Conservation (phyloP, 1,140 invertebrate species). For the Zelostemma sp. region DNA sequence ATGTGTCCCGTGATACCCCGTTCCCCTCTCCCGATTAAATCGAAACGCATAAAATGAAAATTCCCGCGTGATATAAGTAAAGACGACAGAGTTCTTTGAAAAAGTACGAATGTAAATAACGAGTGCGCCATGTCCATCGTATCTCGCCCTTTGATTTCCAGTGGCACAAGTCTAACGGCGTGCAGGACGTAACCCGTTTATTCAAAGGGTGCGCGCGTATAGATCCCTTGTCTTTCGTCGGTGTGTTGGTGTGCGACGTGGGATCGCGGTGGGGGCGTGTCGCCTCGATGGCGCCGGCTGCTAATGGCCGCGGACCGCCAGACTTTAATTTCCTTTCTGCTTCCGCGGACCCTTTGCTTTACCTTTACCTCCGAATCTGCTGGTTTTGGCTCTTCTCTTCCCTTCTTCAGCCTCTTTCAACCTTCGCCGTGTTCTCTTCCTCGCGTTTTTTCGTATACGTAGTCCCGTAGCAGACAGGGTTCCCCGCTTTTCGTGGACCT, state of each 20-base stretch:
- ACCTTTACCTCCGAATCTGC: slow-evolving; percentile 66
- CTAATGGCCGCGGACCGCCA: slow-evolving; percentile 70
- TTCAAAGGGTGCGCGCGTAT: slow-evolving; percentile 46
- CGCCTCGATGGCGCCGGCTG: slow-evolving; percentile 71
- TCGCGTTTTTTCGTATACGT: slow-evolving; percentile 21
- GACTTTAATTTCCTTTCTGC: slow-evolving; percentile 71
- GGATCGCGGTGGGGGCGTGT: slow-evolving; percentile 68
- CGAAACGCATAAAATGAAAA: too few relatives aligned
- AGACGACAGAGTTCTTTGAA: background rate
- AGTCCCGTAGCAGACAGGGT: slow-evolving; percentile 21
- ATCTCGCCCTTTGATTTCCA: slow-evolving; percentile 44
- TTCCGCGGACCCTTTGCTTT: slow-evolving; percentile 68
- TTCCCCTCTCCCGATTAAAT: too few relatives aligned
- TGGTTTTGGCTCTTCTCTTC: slow-evolving; percentile 20
- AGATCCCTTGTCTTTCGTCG: slow-evolving; percentile 56
- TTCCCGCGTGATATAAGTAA: too few relatives aligned
- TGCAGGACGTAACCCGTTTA: slow-evolving; percentile 44
- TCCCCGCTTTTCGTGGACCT: slow-evolving; percentile 26
- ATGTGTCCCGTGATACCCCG: too few relatives aligned
- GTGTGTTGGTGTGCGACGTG: slow-evolving; percentile 63
- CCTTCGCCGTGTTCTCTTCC: slow-evolving; percentile 6
- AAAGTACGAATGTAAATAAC: background rate
- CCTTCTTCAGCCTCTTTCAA: slow-evolving; percentile 17
- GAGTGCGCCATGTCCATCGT: slow-evolving; percentile 8
- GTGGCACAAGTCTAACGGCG: slow-evolving; percentile 19